phyloP scores from a whole-genome alignment of 1,140 invertebrate species.

The Ctenoplectra terminalis region DNA sequence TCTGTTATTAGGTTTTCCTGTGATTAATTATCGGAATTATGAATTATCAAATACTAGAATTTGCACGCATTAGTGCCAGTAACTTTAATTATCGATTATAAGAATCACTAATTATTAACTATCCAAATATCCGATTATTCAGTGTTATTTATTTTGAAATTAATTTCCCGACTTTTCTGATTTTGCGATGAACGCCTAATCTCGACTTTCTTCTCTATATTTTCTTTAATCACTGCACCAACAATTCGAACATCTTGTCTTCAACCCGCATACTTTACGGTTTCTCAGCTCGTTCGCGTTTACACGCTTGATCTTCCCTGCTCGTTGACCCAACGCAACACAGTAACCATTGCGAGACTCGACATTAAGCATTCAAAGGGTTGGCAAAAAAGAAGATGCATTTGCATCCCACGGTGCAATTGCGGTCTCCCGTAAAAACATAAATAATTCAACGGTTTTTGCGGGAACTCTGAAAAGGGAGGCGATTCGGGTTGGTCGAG shows the following conservation, averaged over 20 bases:
- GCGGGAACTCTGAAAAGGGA: conserved; percentile 48
- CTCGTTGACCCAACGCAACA: conserved; percentile 24
- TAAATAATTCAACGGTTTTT: conserved; percentile 83
- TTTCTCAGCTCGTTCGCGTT: too few relatives aligned
- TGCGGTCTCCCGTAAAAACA: conserved; percentile 75
- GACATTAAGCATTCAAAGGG: conserved; percentile 80
- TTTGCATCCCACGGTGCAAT: conserved; percentile 78
- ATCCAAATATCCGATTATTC: not conserved
- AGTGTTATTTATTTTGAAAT: too few relatives aligned
- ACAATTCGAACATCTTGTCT: too few relatives aligned
- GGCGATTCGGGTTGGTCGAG: conserved; percentile 45
- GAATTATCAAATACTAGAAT: too few relatives aligned
- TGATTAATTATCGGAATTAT: too few relatives aligned
- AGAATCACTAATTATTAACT: not conserved
- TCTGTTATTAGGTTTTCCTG: not conserved
- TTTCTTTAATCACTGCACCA: not conserved
- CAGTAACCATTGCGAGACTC: conserved; percentile 9
- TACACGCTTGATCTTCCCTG: not conserved
- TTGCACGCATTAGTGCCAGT: too few relatives aligned
- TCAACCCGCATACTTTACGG: too few relatives aligned
- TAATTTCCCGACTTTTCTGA: not conserved
- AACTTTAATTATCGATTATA: not conserved
- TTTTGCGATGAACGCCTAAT: too few relatives aligned
- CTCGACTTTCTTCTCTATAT: too few relatives aligned
- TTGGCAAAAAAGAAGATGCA: conserved; percentile 79